Evolutionary conservation across 1,140 invertebrate genomes (phyloP), one percentile per base, ranked within the genome.

Genomic region (Microplitis mediator): DNA sequence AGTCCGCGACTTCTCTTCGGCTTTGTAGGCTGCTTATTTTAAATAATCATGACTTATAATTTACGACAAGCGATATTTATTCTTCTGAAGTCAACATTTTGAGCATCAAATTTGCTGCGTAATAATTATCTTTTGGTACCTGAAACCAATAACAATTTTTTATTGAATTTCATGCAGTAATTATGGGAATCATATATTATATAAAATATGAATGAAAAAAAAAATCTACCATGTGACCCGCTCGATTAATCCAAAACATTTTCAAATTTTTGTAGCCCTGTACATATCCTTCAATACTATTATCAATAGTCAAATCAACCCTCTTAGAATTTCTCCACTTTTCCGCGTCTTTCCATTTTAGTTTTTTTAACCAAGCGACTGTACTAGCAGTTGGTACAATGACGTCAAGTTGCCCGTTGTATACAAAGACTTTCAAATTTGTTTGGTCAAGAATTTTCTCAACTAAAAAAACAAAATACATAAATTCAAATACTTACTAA

Each of bases 221-320:
- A 85, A 45, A 45, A 45, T 45, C 6, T 86, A 93, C 92, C 90
- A 92, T 93, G 77, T 93, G 92, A 56, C 92, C 92, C 69, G 92
- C 90, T 68, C 90, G 85, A 63, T 92, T 88, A 34, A 95, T 90
- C 92, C 93, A 94, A 78, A 93, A 94, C 80, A 95, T 90, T 36
- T 88, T 84, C 56, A 95, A 92, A 71, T 93, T 93, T 32, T 89
- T 89, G 50, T 89, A 89, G 1, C 84, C 83, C 77, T 93, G 93
- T 16, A 89, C 86, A 75, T 92, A 94, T 5, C 91, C 93, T 78
- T 92, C 91, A 31, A 92, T 86, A 6, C 88, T 81, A 3, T 86
- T 80, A 64, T 91, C 79, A 74, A 90, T 88, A 79, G 86, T 85
- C 32, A 94, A 84, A 1, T 90, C 87, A 4, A 75, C 62, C 8